A percentile compares a stretch with the other conserved stretches of the same genome.
Evolutionary conservation across 2,797 vertebrate genomes (phyloP).

Genomic region (Schizothorax lantsangensis): DNA sequence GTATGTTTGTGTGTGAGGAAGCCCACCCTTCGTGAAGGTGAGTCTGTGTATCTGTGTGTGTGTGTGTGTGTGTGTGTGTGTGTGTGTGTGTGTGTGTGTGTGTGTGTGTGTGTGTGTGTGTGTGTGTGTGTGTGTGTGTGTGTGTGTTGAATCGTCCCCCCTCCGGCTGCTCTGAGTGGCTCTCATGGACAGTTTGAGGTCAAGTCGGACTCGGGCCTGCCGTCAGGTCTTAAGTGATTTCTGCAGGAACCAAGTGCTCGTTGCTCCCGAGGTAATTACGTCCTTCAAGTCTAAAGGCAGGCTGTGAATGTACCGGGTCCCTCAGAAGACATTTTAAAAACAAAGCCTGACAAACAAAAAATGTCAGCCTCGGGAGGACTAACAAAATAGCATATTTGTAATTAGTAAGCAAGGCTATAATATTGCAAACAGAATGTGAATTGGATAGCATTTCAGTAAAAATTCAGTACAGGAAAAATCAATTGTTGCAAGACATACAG

Average conservation of each 20-base stretch:
- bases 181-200: constrained; percentile 60
- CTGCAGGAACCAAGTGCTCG: constrained; percentile 47
- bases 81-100: constrained; percentile 16
- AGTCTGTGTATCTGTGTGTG: constrained; percentile 11
- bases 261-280: constrained; percentile 54
- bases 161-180: constrained; percentile 42
- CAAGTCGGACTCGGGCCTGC: constrained; percentile 49
- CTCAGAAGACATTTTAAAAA: constrained; percentile 33
- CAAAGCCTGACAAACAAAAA: neutral
- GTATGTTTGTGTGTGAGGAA: constrained; percentile 12
- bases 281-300: constrained; percentile 43
- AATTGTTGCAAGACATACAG: neutral
- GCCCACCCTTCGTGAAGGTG: constrained; percentile 50
- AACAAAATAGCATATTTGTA: constrained; percentile 9
- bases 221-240: constrained; percentile 53
- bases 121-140: constrained; percentile 16
- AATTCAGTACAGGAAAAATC: neutral
- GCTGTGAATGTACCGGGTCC: constrained; percentile 4
- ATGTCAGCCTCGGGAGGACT: neutral
- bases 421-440: constrained; percentile 22
- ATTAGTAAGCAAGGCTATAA: neutral
- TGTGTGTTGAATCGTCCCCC: constrained; percentile 38
- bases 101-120: constrained; percentile 8
- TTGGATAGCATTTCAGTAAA: neutral
- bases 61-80: constrained; percentile 16